Evolutionary conservation across 1,140 invertebrate genomes (phyloP).

Genomic region (Patella vulgata): DNA sequence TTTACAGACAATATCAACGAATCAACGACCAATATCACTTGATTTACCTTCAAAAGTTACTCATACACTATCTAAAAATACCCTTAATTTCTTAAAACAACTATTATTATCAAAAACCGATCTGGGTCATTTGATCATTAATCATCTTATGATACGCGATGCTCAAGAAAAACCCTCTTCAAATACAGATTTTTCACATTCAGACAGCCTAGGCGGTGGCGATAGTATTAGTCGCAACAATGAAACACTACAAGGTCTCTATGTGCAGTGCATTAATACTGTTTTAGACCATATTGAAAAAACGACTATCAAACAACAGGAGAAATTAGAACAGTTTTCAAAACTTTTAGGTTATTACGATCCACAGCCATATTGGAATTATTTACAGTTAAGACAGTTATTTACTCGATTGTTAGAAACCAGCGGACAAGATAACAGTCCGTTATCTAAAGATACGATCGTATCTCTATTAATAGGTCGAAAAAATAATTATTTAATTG

Average conservation of each 20-base stretch:
- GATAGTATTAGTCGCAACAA: conserved; percentile 30
- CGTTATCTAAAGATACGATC: conserved; percentile 27
- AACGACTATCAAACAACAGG: conserved; percentile 9
- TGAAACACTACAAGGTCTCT: conserved; percentile 38
- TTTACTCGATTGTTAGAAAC: conserved; percentile 46
- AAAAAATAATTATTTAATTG: conserved; percentile 40
- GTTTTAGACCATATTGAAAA: conserved; percentile 39
- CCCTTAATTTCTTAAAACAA: conserved; percentile 41
- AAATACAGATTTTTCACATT: no score
- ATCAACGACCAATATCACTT: conserved; percentile 7
- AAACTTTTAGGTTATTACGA: conserved; percentile 47
- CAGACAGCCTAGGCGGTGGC: no score
- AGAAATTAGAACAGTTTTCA: conserved; percentile 16
- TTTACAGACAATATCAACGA: conserved; percentile 29
- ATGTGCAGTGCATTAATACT: conserved; percentile 43
- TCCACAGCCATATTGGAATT: conserved; percentile 42
- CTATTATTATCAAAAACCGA: conserved; percentile 37
- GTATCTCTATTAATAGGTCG: conserved; percentile 45
- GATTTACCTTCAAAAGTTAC: conserved; percentile 18
- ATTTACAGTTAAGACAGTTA: conserved; percentile 44
- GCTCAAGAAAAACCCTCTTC: background rate
- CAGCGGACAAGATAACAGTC: conserved; percentile 7
- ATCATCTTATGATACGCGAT: conserved; percentile 16
- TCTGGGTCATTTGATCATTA: conserved; percentile 46
- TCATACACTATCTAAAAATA: conserved; percentile 26